Conservation (phyloP, 1,140 invertebrate species). For the Pogonomyrmex barbatus region DNA sequence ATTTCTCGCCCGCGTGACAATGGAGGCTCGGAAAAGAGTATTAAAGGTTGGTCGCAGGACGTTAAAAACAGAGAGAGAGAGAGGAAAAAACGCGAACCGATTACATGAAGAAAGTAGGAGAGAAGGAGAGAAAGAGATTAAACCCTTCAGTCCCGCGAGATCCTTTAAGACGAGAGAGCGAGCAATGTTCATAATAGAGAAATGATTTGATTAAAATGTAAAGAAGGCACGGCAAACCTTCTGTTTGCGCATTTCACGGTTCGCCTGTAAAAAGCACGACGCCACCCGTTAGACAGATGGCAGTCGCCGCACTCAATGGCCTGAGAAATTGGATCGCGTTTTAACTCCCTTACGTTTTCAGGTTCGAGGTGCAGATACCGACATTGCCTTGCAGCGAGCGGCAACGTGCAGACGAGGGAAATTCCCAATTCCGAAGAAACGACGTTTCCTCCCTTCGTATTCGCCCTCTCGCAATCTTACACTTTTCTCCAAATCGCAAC, state of each 20-base stretch:
- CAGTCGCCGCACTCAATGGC: slow-evolving; percentile 86
- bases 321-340: slow-evolving; percentile 87
- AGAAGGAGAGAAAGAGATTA: slow-evolving; percentile 69
- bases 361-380: slow-evolving; percentile 67
- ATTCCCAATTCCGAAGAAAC: slow-evolving; percentile 54
- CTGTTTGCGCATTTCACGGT: slow-evolving; percentile 87
- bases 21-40: slow-evolving; percentile 44
- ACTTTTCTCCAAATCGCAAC: slow-evolving; percentile 43
- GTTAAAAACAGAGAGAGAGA: slow-evolving; percentile 29
- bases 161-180: slow-evolving; percentile 68
- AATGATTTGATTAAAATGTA: slow-evolving; percentile 87
- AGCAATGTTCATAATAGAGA: slow-evolving; percentile 83
- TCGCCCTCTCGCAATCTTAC: slow-evolving; percentile 17
- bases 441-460: slow-evolving; percentile 37
- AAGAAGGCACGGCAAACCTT: slow-evolving; percentile 83
- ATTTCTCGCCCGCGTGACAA: slow-evolving; percentile 53
- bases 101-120: neutral
- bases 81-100: slow-evolving; percentile 40
- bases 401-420: slow-evolving; percentile 56
- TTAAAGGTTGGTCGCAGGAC: slow-evolving; percentile 26
- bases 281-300: slow-evolving; percentile 85
- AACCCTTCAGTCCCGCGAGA: slow-evolving; percentile 79
- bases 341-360: slow-evolving; percentile 86
- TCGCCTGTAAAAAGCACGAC: slow-evolving; percentile 85
- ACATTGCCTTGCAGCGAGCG: slow-evolving; percentile 47